phyloP scores from a whole-genome alignment of 2,113 vertebrate species.

The Gymnobelideus leadbeateri region DNA sequence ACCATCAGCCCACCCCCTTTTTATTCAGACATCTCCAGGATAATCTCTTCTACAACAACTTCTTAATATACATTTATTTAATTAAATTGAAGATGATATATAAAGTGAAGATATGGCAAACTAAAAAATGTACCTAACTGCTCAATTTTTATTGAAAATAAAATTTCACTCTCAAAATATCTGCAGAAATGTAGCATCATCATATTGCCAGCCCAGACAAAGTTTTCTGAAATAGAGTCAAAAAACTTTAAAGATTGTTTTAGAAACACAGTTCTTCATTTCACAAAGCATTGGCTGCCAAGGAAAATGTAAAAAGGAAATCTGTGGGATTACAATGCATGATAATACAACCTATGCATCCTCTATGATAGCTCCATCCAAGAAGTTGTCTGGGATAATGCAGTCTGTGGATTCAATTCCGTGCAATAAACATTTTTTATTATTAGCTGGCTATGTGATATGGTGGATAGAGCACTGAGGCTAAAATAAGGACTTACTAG shows the following conservation, averaged over 20 bases:
- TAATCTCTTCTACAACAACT: background rate
- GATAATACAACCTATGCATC: background rate
- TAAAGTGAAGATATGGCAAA: background rate
- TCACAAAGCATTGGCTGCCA: background rate
- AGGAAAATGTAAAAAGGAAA: background rate
- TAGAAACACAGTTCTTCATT: background rate
- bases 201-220: background rate
- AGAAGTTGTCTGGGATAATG: background rate
- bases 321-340: background rate
- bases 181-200: background rate
- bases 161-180: background rate
- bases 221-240: slow-evolving; percentile 22
- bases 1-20: background rate
- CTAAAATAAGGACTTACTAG: background rate
- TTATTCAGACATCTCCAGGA: background rate
- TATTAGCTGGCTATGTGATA: background rate
- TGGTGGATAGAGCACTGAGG: background rate
- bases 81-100: background rate
- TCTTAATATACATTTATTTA: background rate
- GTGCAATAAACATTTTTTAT: background rate
- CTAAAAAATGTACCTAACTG: background rate
- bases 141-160: background rate
- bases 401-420: background rate
- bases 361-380: background rate
- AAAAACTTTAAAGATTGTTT: background rate